Evolutionary conservation across 2,888 invertebrate genomes (phyloP).

Genomic region (Dermolepida albohirtum): DNA sequence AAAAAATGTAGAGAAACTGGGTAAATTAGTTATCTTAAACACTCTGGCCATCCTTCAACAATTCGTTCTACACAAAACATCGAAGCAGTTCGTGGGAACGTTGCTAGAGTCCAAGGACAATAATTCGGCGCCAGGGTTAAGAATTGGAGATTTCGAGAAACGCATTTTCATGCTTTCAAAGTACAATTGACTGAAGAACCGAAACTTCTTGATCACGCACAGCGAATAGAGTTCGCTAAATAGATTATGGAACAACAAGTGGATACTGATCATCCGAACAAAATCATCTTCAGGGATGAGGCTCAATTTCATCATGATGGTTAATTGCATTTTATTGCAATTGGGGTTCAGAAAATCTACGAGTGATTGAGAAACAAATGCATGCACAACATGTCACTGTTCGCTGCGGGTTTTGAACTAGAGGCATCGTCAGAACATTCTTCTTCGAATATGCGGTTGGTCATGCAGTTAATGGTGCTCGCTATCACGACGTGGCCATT

Average conservation of each 20-base stretch:
- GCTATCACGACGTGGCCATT: constrained; percentile 52
- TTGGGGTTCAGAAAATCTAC: too few relatives aligned
- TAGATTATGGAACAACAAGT: constrained; percentile 45
- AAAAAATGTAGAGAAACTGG: constrained; percentile 54
- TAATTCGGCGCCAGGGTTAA: too few relatives aligned
- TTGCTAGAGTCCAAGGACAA: too few relatives aligned
- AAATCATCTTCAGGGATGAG: constrained; percentile 51
- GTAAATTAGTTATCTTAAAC: constrained; percentile 50
- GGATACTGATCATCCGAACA: constrained; percentile 46
- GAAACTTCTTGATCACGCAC: constrained; percentile 50
- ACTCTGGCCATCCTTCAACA: constrained; percentile 47
- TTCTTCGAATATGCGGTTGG: constrained; percentile 50
- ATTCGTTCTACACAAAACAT: constrained; percentile 17
- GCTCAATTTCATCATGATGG: constrained; percentile 55
- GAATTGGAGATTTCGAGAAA: constrained; percentile 46
- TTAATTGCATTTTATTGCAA: constrained; percentile 54
- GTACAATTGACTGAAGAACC: constrained; percentile 28
- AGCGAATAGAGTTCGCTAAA: constrained; percentile 47
- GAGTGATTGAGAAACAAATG: too few relatives aligned
- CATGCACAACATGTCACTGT: too few relatives aligned
- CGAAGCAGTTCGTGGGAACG: constrained; percentile 45
- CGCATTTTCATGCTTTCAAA: constrained; percentile 50
- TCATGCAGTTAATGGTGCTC: constrained; percentile 49
- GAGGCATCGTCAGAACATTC: constrained; percentile 46
- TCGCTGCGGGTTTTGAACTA: too few relatives aligned